Conservation (phyloP, 1,140 invertebrate species). For the Lucilia sericata region DNA sequence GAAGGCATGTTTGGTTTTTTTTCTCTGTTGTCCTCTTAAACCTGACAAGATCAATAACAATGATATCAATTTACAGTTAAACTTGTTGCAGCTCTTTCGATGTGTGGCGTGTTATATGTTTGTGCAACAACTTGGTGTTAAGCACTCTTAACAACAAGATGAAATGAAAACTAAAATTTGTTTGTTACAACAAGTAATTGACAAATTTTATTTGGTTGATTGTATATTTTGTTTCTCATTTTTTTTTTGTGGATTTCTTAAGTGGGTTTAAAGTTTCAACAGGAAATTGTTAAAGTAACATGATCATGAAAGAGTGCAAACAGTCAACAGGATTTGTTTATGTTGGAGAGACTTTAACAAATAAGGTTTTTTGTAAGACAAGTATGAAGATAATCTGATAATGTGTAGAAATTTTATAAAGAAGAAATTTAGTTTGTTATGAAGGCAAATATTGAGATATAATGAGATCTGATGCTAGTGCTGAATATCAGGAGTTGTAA, state of each 20-base stretch:
- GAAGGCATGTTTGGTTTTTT: neutral
- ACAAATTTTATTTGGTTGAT: neutral
- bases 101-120: neutral
- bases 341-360: too few species aligned
- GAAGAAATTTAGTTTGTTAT: too few species aligned
- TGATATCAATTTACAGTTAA: neutral
- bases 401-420: too few species aligned
- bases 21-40: neutral
- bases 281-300: neutral
- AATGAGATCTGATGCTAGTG: too few species aligned
- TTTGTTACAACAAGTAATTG: conserved; percentile 7
- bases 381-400: too few species aligned
- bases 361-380: too few species aligned
- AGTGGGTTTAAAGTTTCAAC: neutral
- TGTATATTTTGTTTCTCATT: too few species aligned
- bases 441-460: too few species aligned
- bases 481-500: too few species aligned
- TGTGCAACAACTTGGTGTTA: neutral
- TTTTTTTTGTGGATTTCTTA: neutral
- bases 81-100: neutral
- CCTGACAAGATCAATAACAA: conserved; percentile 1
- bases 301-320: neutral
- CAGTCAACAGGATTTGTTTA: neutral
- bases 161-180: neutral
- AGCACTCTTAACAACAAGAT: neutral